Evolutionary conservation across 2,888 invertebrate species (phyloP).

Genomic region (Diarsia rubi): DNA sequence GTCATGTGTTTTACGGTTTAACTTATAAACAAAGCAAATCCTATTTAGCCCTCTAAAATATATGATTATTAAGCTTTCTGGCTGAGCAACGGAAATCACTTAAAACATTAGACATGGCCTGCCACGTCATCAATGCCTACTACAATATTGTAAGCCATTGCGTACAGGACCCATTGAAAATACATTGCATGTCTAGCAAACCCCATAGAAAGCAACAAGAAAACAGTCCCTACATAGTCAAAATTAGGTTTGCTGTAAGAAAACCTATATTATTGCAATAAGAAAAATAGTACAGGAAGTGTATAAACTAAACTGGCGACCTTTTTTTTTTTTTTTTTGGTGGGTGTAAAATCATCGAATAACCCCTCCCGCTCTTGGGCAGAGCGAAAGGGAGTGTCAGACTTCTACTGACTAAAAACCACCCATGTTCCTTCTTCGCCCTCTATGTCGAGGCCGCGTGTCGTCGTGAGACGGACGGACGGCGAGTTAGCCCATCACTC

Average conservation of each 20-base stretch:
- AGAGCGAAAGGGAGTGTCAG: too few species aligned
- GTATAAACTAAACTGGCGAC: neutral
- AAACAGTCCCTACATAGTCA: neutral
- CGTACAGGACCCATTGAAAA: conserved; percentile 20
- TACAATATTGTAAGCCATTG: conserved; percentile 9
- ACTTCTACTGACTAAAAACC: too few species aligned
- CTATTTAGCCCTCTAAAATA: neutral
- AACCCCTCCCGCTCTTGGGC: too few species aligned
- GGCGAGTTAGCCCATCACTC: too few species aligned
- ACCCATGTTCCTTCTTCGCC: too few species aligned
- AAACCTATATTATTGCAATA: neutral
- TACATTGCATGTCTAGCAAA: conserved; percentile 22
- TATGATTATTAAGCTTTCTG: neutral
- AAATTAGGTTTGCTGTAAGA: neutral
- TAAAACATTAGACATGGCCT: neutral
- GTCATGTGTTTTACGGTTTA: neutral
- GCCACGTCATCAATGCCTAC: neutral
- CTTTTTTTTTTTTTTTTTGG: too few species aligned
- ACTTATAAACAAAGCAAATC: neutral
- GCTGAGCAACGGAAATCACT: neutral
- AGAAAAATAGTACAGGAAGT: neutral
- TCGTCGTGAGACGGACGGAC: too few species aligned
- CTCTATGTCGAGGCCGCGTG: too few species aligned
- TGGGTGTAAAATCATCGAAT: too few species aligned
- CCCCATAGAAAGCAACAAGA: neutral